Conservation (phyloP, 2,888 invertebrate genomes). For the Drosophila kambysellisi region DNA sequence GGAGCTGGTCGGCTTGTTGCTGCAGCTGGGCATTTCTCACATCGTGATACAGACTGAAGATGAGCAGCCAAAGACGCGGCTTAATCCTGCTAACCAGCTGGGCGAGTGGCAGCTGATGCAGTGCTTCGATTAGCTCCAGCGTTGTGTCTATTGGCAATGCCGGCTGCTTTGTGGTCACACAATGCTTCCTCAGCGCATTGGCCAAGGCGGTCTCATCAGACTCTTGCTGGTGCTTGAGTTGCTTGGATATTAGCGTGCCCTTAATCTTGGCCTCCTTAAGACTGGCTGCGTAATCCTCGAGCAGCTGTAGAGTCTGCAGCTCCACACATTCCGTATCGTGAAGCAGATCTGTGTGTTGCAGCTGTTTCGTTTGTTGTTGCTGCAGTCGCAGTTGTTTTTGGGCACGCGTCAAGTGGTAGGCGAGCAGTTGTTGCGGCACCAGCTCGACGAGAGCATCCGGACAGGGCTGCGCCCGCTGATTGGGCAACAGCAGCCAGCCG, state of each 20-base stretch:
- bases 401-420: conserved; percentile 57
- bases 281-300: conserved; percentile 55
- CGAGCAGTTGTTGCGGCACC: conserved; percentile 66
- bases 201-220: conserved; percentile 7
- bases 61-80: conserved; percentile 71
- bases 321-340: conserved; percentile 77
- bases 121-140: conserved; percentile 51
- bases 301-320: conserved; percentile 63
- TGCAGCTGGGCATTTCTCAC: conserved; percentile 45
- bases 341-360: conserved; percentile 21
- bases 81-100: conserved; percentile 72
- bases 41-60: conserved; percentile 78
- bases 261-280: conserved; percentile 40
- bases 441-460: conserved; percentile 51
- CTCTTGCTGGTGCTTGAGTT: not conserved
- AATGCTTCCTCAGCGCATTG: conserved; percentile 26
- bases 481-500: conserved; percentile 54
- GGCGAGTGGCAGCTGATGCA: conserved; percentile 73
- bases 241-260: conserved; percentile 40
- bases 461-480: conserved; percentile 32
- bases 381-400: conserved; percentile 67
- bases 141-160: conserved; percentile 48
- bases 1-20: conserved; percentile 52
- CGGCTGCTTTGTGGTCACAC: conserved; percentile 33
- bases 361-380: conserved; percentile 21